Conservation (phyloP, 2,797 vertebrate species). For the Zalophus californianus region DNA sequence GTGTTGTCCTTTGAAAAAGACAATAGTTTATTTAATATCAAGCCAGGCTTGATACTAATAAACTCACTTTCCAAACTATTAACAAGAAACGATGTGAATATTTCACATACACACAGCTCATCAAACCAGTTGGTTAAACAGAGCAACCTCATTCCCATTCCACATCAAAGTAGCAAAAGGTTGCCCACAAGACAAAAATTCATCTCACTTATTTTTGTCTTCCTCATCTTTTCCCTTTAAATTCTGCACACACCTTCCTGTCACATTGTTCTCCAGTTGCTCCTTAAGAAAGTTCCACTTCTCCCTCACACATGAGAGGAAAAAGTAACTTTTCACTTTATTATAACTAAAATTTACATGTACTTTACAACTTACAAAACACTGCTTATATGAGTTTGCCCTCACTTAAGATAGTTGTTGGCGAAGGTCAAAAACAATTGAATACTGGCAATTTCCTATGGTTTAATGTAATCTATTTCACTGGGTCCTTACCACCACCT, state of each 20-base stretch:
- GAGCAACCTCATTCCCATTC: neutral
- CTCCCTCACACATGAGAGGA: neutral
- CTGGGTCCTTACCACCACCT: neutral
- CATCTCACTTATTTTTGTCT: neutral
- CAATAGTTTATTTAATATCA: neutral
- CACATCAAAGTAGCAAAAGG: slow-evolving; percentile 4
- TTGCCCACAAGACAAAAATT: slow-evolving; percentile 15
- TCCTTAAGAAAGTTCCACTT: neutral
- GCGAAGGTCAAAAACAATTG: neutral
- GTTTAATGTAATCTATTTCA: neutral
- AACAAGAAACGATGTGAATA: neutral
- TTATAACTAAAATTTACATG: neutral
- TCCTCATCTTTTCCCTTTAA: neutral
- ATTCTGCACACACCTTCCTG: neutral
- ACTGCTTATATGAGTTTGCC: neutral
- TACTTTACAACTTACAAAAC: neutral
- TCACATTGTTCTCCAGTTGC: neutral
- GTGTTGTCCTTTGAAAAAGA: slow-evolving; percentile 48
- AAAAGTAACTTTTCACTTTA: neutral
- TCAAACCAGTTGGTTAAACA: neutral
- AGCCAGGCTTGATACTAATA: neutral
- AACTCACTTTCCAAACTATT: neutral
- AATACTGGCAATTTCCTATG: neutral
- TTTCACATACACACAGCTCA: neutral
- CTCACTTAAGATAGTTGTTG: neutral